phyloP scores from a whole-genome alignment of 1,140 invertebrate genomes.

The Lasioglossum albipes region DNA sequence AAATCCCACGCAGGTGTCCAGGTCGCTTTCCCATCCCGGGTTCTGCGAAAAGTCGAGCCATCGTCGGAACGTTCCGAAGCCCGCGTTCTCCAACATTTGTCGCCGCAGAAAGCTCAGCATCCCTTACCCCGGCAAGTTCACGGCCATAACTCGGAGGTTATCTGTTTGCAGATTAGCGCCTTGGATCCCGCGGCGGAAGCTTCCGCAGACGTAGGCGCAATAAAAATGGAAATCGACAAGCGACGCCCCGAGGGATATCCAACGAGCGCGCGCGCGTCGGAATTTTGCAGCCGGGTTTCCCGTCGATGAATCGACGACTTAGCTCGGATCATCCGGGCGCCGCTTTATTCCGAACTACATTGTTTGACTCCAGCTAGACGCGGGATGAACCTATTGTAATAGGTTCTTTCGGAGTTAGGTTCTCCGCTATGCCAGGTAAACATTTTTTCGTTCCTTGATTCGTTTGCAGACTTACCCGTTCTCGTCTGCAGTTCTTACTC shows the following conservation, averaged over 20 bases:
- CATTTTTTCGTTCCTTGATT: slow-evolving; percentile 1
- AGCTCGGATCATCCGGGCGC: slow-evolving; percentile 52
- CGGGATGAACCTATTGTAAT: slow-evolving; percentile 1
- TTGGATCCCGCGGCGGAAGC: slow-evolving; percentile 26
- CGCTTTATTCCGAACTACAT: slow-evolving; percentile 39
- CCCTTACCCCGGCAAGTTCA: slow-evolving; percentile 25
- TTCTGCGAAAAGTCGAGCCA: no score
- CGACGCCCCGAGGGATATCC: slow-evolving; percentile 19
- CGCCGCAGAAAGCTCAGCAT: no score
- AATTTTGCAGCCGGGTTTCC: slow-evolving; percentile 32
- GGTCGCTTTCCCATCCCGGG: no score
- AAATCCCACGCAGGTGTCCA: no score
- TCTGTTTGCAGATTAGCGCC: slow-evolving; percentile 59
- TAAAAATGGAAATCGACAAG: slow-evolving; percentile 61
- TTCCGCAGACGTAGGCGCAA: slow-evolving; percentile 36
- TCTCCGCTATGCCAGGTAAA: neutral
- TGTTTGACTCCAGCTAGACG: slow-evolving; percentile 33
- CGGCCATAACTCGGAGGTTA: slow-evolving; percentile 32
- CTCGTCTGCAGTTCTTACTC: neutral
- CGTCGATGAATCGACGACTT: slow-evolving; percentile 53
- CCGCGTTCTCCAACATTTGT: no score
- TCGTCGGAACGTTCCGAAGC: no score
- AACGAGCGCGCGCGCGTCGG: neutral
- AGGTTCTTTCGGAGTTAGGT: neutral
- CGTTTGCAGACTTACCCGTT: neutral